A percentile compares a stretch with the other conserved stretches of the same genome.
Evolutionary conservation across 2,797 vertebrate species (phyloP).

Genomic region (Protonibea diacanthus): DNA sequence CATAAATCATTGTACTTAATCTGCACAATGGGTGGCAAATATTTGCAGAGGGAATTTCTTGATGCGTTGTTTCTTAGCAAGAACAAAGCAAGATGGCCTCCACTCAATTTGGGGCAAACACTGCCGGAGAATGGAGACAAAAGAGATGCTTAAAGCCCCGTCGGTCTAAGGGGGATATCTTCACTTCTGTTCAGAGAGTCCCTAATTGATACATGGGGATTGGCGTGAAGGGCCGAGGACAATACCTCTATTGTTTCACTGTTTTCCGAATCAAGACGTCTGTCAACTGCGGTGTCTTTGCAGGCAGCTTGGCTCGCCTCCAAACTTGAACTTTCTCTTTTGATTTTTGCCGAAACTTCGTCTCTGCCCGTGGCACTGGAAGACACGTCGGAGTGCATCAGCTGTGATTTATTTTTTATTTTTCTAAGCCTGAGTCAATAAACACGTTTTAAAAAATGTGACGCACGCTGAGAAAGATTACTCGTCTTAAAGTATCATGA

Average conservation of each 20-base stretch:
- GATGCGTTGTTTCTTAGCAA: slow-evolving; percentile 67
- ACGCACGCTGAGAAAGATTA: neutral
- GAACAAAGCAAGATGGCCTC: slow-evolving; percentile 77
- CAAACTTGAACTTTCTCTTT: slow-evolving; percentile 60
- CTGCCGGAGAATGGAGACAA: slow-evolving; percentile 72
- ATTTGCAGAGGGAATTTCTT: slow-evolving; percentile 70
- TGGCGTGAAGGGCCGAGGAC: slow-evolving; percentile 71
- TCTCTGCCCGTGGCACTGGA: neutral
- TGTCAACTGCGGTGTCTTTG: slow-evolving; percentile 59
- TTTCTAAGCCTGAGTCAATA: neutral
- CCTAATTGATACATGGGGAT: slow-evolving; percentile 71
- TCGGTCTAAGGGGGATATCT: slow-evolving; percentile 64
- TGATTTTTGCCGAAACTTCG: slow-evolving; percentile 6
- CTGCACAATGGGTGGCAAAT: slow-evolving; percentile 77
- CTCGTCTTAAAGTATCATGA: neutral
- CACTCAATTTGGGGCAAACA: slow-evolving; percentile 76
- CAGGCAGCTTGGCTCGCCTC: slow-evolving; percentile 55
- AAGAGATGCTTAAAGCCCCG: slow-evolving; percentile 62
- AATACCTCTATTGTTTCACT: slow-evolving; percentile 80
- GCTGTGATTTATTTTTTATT: neutral
- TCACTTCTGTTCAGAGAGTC: slow-evolving; percentile 67
- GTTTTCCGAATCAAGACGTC: slow-evolving; percentile 70
- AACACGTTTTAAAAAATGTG: neutral
- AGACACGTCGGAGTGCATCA: neutral
- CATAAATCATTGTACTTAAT: slow-evolving; percentile 58